phyloP scores from a whole-genome alignment of 2,888 invertebrate genomes.

The Cotesia congregata region DNA sequence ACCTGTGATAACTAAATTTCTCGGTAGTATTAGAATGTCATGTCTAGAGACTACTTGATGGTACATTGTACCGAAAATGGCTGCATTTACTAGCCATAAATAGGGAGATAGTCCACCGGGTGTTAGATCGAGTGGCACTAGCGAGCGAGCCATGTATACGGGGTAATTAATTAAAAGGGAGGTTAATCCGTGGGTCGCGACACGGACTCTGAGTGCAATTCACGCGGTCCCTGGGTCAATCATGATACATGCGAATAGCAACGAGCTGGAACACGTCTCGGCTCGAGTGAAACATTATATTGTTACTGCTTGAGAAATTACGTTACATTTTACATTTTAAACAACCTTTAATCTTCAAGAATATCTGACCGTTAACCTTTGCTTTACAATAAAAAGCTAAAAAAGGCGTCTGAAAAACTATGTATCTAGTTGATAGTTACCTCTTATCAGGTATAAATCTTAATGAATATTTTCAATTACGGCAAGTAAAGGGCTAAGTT shows the following conservation, averaged over 20 bases:
- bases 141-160: constrained; percentile 42
- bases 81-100: constrained; percentile 9
- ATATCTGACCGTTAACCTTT: not conserved
- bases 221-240: constrained; percentile 57
- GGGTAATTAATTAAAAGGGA: constrained; percentile 65
- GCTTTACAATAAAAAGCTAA: too few species aligned
- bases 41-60: not conserved
- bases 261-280: not conserved
- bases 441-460: too few species aligned
- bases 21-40: not conserved
- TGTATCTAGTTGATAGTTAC: too few species aligned
- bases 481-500: too few species aligned
- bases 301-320: not conserved
- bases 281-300: not conserved
- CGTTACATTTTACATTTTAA: not conserved
- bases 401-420: too few species aligned
- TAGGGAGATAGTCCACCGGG: constrained; percentile 12
- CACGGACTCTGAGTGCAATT: constrained; percentile 58
- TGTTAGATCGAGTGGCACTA: constrained; percentile 28
- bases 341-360: not conserved
- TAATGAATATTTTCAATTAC: too few species aligned
- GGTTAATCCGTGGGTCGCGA: constrained; percentile 63
- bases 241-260: constrained; percentile 49
- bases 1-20: not conserved
- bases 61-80: constrained; percentile 9